These are phyloP conservation scores for Miichthys miiuy DNA, from an alignment of 2,797 vertebrate species.

Conservation along the genomic window DNA sequence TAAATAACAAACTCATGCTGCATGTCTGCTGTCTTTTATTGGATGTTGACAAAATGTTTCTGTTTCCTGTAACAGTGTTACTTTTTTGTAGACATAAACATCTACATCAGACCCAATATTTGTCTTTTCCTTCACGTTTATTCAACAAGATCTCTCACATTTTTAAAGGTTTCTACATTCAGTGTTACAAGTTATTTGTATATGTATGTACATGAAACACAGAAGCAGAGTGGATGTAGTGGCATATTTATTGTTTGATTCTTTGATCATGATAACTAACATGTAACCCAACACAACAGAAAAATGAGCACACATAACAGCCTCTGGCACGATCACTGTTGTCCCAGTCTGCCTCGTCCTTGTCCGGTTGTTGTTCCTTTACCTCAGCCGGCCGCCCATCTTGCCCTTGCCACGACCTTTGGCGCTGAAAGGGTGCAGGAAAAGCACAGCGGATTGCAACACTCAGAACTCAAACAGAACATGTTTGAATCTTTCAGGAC, in stretches of 20 bases:
- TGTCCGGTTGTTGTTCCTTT: slow-evolving; percentile 53
- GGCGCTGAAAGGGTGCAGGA: slow-evolving; percentile 68
- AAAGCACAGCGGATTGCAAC: slow-evolving; percentile 19
- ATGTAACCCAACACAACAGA: slow-evolving; percentile 59
- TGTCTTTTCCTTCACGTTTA: slow-evolving; percentile 25
- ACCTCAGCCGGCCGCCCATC: slow-evolving; percentile 81
- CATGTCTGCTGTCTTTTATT: slow-evolving; percentile 23
- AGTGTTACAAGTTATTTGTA: not conserved
- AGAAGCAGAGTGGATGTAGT: slow-evolving; percentile 33
- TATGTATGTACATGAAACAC: not conserved
- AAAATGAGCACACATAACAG: slow-evolving; percentile 42
- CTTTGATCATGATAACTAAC: slow-evolving; percentile 49
- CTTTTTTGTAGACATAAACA: no score
- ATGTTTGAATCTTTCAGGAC: not conserved
- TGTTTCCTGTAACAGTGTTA: not conserved
- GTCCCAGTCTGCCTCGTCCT: slow-evolving; percentile 15
- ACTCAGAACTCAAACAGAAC: no score
- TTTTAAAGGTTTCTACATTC: not conserved
- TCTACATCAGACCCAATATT: slow-evolving; percentile 2
- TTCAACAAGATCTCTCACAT: not conserved
- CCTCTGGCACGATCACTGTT: slow-evolving; percentile 29
- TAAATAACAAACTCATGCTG: slow-evolving; percentile 55
- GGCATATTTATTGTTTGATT: slow-evolving; percentile 68
- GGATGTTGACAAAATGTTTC: slow-evolving; percentile 31
- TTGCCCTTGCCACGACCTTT: slow-evolving; percentile 87